Base-by-base conservation (phyloP, 2,888 invertebrate genomes). In the Drosophila suboccidentalis region DNA sequence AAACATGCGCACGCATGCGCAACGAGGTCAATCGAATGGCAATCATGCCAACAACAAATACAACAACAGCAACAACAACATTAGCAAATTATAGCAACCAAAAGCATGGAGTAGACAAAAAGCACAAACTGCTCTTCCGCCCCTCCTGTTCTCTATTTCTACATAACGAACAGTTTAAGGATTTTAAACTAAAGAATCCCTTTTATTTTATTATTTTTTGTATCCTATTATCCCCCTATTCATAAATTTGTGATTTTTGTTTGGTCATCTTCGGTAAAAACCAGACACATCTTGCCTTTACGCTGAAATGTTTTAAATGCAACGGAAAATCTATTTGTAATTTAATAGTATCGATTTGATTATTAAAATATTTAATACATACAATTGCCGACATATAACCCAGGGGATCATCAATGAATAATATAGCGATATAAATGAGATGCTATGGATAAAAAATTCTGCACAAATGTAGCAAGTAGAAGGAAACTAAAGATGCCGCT, bases 1-100 rank as follows among this genome's bases (percentile, higher is more conserved):
- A 89, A 86, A 86, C 89, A 86, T 81, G 89, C 79, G 86, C 87
- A 86, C 89, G 89, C 86, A 89, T 86, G 86, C 86, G 85, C 87
- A 89, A 89, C 89, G 86, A 82, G 89, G 89, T 89, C 89, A 89
- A 89, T 86, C 89, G 78, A 86, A 86, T 84, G 85, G 85, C 89
- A 88, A 85, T 85, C 78, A 79, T 74, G 72, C 60, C 70, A 70
- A 39, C 68, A 77, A 65, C 46, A 54, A 15, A 60, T 71, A 36
- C 44, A 62, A 26, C 57, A 73, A 11, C 17, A 57, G 51, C 41
- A 22, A 53, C 46, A 47, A 39, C 65, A 81, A 63, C 68, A 65
- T 70, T 72, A 41, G 75, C 59, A 84, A 81, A 70, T 78, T 71
- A 70, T 63, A 70, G 61, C 71, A 63, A 67, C 53, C 59, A 39